Conservation (phyloP, 2,113 vertebrate genomes). For the Eubucco bourcierii region DNA sequence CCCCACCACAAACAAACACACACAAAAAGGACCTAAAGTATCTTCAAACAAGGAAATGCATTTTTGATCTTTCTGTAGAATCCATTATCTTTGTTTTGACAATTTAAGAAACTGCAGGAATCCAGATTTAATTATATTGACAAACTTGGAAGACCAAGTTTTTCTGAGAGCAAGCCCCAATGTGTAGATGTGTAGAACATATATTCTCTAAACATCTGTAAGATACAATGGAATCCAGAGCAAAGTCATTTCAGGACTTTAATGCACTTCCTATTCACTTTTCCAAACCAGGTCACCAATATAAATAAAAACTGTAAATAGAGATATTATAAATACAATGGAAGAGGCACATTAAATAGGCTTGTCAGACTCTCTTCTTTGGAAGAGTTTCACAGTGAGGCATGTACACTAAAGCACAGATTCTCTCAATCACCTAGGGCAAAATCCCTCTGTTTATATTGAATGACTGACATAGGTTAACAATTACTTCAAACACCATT, state of each 20-base stretch:
- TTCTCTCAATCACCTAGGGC: slow-evolving; percentile 20
- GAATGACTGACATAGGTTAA: slow-evolving; percentile 55
- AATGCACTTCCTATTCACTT: not conserved
- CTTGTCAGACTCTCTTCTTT: not conserved
- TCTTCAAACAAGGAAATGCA: not conserved
- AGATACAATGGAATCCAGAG: not conserved
- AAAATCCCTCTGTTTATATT: slow-evolving; percentile 59
- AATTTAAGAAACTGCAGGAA: not conserved
- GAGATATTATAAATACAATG: not conserved
- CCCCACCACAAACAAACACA: too few relatives aligned
- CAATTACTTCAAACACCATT: slow-evolving; percentile 50
- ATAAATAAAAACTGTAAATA: not conserved
- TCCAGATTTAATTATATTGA: not conserved
- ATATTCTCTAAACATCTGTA: not conserved
- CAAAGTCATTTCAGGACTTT: not conserved
- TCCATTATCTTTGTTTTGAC: not conserved
- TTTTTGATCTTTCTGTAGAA: not conserved
- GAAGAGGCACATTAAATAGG: not conserved
- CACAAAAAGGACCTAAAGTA: not conserved
- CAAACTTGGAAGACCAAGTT: not conserved
- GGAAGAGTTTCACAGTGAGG: not conserved
- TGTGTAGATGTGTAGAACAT: not conserved
- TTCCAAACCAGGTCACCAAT: not conserved
- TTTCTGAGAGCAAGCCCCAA: not conserved
- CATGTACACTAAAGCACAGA: not conserved